Evolutionary conservation across 1,140 invertebrate species (phyloP), one percentile per base, ranked within the genome.

Genomic region (Luehdorfia chinensis): DNA sequence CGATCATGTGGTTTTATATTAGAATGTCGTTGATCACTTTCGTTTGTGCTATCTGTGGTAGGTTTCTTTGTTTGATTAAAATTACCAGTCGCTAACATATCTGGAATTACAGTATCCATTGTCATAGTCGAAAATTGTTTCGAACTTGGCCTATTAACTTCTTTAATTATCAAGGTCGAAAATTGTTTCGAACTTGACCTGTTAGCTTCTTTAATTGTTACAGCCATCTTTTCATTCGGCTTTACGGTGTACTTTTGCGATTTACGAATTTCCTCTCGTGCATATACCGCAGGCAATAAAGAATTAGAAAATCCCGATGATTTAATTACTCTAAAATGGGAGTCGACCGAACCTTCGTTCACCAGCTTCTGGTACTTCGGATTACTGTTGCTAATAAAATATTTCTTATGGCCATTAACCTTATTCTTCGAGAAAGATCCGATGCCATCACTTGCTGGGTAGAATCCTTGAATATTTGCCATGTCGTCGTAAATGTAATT

Each of bases 401-500:
- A 64, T 53, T 66, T 71, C 28, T 63, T 75, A 9, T 56, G 55
- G 1, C 16, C 55, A 16, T 55, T 59, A 6, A 64, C 21, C 33
- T 41, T 44, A 2, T 45, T 51, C 11, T 53, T 65, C 2, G 52
- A 8, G 30, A 59, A 64, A 1, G 43, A n/a, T 11, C 33, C 55
- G 13, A 49, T 31, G 28, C 12, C 50, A 9, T 47, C 53, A 0
- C 45, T 46, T 1, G 54, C n/a, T 3, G 50, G 37, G 0, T 71
- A 25, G 25, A 61, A 73, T 4, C 64, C 60, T 5, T 34, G 8
- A 4, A 36, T 18, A 2, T 53, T 61, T 1, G 64, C 56, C 15
- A 49, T 63, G 6, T 73, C 71, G 16, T 76, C 62, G 37, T 68
- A 72, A 0, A 72, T 61, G 37, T 75, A 69, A 32, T 59, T 62